Conservation (phyloP, 1,140 invertebrate species). For the Apis dorsata region DNA sequence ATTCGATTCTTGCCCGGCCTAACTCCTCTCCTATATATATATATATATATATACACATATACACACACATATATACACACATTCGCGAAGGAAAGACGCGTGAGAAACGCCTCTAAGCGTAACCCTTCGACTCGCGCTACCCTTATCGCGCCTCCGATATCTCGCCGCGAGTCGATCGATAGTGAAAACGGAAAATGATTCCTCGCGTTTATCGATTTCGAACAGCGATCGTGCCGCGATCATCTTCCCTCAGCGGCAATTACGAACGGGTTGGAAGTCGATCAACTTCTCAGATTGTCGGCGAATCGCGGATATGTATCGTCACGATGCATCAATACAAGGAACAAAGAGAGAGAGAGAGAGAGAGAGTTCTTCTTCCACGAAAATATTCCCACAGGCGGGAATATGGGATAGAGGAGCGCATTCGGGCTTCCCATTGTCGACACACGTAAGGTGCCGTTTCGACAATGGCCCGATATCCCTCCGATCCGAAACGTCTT, state of each 20-base stretch:
- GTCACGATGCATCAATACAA: conserved; percentile 58
- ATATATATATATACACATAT: too few relatives aligned
- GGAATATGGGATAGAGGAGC: conserved; percentile 59
- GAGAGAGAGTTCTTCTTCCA: conserved; percentile 25
- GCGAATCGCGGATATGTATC: conserved; percentile 66
- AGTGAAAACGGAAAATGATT: conserved; percentile 48
- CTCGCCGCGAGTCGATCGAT: conserved; percentile 15
- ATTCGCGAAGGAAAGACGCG: conserved; percentile 9
- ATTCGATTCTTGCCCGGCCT: not conserved
- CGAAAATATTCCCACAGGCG: conserved; percentile 67
- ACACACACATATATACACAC: too few relatives aligned
- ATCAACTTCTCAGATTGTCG: conserved; percentile 55
- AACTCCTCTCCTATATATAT: not conserved
- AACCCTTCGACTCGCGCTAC: conserved; percentile 6
- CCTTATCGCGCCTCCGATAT: conserved; percentile 21
- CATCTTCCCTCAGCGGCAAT: conserved; percentile 58
- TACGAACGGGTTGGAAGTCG: conserved; percentile 55
- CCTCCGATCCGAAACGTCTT: conserved; percentile 69
- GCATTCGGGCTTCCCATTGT: conserved; percentile 69
- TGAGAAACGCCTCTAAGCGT: conserved; percentile 32
- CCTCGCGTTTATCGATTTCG: conserved; percentile 60
- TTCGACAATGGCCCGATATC: conserved; percentile 68
- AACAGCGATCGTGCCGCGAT: conserved; percentile 53
- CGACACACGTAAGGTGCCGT: conserved; percentile 47
- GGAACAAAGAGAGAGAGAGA: too few relatives aligned